Evolutionary conservation across 1,140 invertebrate species (phyloP), one percentile per base, ranked within the genome.

Genomic region (Drosophila sp.): DNA sequence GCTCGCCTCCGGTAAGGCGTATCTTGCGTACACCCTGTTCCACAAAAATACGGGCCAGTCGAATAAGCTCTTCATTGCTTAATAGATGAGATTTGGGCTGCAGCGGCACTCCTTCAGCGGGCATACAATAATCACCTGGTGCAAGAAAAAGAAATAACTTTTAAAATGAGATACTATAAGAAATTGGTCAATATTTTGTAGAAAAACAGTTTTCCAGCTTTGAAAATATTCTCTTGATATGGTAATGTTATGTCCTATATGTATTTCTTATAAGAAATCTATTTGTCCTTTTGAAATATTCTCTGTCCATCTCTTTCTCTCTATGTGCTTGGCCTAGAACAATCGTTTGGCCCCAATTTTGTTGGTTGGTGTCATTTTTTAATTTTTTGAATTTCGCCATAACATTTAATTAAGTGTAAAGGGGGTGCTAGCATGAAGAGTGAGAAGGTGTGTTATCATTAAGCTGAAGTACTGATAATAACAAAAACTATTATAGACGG

Each of bases 1-100:
- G 99, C 93, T 99, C 99, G 29, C 99, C 99, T 57, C 99, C 99
- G 1, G 99, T 99, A 33, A 99, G 93, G 47, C 98, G 94, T 84
- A 99, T 96, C 94, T 99, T 99, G 67, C 94, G 94, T 2, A 99
- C 96, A 32, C 98, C 98, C 92, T 98, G 94, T 60, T 95, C 93
- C 2, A 98, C 96, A 93, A 99, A 99, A 69, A 99, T 92, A 72
- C 94, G 93, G 4, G 96, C 95, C 54, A 99, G 82, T 25, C 94
- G 93, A 29, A 97, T 90, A 56, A 99, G 95, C 94, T 99, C 99
- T 57, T 95, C 94, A 2, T 95, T 95, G n/a, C 94, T 95, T 35
- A 99, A 93, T 60, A 99, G 93, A 69, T 96, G 93, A 17, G 94
- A 92, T 79, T 95, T 96, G 65, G 95, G 93, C 41, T 96, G 95